Conservation (phyloP, 2,888 invertebrate species). For the Diarsia mendica region DNA sequence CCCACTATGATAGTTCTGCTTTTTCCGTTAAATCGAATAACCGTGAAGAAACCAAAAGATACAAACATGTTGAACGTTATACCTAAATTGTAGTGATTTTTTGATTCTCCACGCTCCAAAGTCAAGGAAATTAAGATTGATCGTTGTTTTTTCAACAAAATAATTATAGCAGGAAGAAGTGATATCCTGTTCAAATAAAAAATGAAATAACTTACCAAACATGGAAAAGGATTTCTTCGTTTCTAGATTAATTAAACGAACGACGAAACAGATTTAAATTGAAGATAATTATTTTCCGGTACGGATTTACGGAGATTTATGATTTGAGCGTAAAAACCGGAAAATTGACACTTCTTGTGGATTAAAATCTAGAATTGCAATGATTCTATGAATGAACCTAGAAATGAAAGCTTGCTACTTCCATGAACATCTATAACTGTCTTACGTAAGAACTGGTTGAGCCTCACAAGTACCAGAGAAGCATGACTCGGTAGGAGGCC, state of each 20-base stretch:
- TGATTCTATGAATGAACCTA: neutral
- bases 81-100: conserved; percentile 66
- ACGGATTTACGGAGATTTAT: conserved; percentile 5
- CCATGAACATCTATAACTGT: neutral
- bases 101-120: conserved; percentile 61
- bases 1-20: conserved; percentile 48
- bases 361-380: neutral
- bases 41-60: conserved; percentile 56
- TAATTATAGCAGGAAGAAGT: conserved; percentile 39
- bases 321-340: neutral
- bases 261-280: conserved; percentile 9
- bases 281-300: conserved; percentile 18
- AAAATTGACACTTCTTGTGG: conserved; percentile 1
- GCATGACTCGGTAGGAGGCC: neutral
- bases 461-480: neutral
- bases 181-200: conserved; percentile 54
- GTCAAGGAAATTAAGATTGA: conserved; percentile 48
- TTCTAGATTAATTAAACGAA: conserved; percentile 25
- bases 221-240: conserved; percentile 16
- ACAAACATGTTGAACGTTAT: conserved; percentile 45
- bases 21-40: conserved; percentile 44
- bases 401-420: neutral
- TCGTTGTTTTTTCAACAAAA: conserved; percentile 27
- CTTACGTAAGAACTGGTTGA: neutral
- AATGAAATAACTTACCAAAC: conserved; percentile 3